Evolutionary conservation across 2,888 invertebrate species (phyloP), one percentile per base, ranked within the genome.

Genomic region (Euplagia quadripunctaria): DNA sequence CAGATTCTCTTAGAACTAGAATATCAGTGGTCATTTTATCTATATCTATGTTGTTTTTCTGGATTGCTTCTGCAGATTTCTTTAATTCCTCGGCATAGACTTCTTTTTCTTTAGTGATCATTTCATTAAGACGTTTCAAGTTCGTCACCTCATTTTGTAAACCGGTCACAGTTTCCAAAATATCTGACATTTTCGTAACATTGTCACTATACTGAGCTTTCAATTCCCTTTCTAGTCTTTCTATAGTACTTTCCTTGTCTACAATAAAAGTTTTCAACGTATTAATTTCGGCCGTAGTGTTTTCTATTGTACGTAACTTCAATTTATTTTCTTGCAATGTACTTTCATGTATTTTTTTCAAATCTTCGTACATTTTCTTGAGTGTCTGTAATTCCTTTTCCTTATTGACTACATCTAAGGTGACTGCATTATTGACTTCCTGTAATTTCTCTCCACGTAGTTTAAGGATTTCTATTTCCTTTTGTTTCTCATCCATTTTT

Each of bases 21-120:
- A 93, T 89, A 73, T 95, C 93, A 8, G 91, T 85, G 2, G 94
- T 88, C 84, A 96, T 92, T 42, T 86, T 88, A 55, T 93, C 91
- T 46, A 96, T 79, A 71, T 92, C 92, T 4, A 85, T 82, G 64
- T 93, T 90, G 75, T 94, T 93, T 11, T 89, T 85, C 75, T 88
- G 88, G 31, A 93, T 89, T 14, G 87, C 91, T 9, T 88, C 87
- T 61, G 88, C 85, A 63, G 96, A 94, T 70, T 88, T 92, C 83
- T 93, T 81, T 78, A 96, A 83, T 84, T 94, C 88, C 74, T 72
- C 68, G 79, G 91, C 81, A 79, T 90, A 89, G 1, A 81, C 73
- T 70, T 94, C 90, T 55, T 90, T 93, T 84, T 95, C 94, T 74
- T 88, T 89, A 2, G 72, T 79, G 70, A 95, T 89, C 14, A 87